Evolutionary conservation across 2,797 vertebrate species (phyloP).

Genomic region (Acanthopagrus latus): DNA sequence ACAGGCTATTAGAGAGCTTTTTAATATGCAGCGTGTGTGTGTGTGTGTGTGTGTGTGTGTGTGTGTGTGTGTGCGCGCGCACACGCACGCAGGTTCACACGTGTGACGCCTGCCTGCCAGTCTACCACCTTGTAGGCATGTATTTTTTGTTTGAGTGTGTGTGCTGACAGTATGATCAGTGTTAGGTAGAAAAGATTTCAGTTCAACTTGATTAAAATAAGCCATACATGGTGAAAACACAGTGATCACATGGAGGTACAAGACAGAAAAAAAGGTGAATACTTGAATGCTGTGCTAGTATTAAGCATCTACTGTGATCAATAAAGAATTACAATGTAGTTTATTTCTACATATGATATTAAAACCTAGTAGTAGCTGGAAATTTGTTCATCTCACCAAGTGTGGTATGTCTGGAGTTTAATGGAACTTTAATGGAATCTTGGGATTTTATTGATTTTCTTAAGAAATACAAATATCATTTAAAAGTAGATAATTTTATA

Average conservation of each 20-base stretch:
- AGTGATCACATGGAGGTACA: constrained; percentile 18
- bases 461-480: not conserved
- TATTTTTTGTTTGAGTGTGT: constrained; percentile 29
- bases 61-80: not conserved
- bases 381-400: not conserved
- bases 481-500: not conserved
- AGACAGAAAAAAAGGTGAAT: constrained; percentile 20
- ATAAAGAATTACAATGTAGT: not conserved
- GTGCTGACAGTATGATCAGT: constrained; percentile 29
- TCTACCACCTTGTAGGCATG: constrained; percentile 43
- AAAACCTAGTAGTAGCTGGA: not conserved
- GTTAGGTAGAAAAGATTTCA: constrained; percentile 38
- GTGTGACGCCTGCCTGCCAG: not conserved
- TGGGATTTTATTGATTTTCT: not conserved
- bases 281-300: not conserved
- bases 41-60: not conserved
- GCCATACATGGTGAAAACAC: constrained; percentile 16
- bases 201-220: constrained; percentile 56
- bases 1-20: constrained; percentile 50
- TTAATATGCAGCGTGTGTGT: constrained; percentile 35
- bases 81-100: too few relatives aligned
- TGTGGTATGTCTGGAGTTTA: not conserved
- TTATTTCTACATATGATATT: not conserved
- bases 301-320: not conserved
- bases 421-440: not conserved